Evolutionary conservation across 2,113 vertebrate species (phyloP).

Genomic region (Spheniscus mendiculus): DNA sequence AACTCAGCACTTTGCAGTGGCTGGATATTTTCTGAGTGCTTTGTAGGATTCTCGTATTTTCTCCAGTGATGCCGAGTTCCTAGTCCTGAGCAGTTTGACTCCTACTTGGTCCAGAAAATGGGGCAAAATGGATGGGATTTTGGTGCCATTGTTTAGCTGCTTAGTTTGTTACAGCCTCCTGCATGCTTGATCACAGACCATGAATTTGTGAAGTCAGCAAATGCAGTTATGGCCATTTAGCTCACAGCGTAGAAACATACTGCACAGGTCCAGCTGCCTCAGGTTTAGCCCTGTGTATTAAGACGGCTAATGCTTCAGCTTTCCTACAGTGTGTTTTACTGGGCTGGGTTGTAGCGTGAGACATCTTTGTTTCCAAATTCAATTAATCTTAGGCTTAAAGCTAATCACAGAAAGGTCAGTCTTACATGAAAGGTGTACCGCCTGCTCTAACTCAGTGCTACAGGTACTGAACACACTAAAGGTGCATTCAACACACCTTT

Average conservation of each 20-base stretch:
- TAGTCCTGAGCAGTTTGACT: not conserved
- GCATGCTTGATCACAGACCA: not conserved
- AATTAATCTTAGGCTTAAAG: not conserved
- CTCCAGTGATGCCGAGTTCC: accelerated
- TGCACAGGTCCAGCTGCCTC: not conserved
- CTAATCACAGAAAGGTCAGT: not conserved
- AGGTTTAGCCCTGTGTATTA: not conserved
- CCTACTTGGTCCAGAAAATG: not conserved
- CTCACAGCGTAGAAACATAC: not conserved
- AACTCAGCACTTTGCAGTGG: not conserved
- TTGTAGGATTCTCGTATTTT: not conserved
- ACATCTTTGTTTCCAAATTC: not conserved
- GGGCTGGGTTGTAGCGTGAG: not conserved
- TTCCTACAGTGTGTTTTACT: not conserved
- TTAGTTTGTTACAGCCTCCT: not conserved
- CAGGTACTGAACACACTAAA: not conserved
- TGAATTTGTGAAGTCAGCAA: not conserved
- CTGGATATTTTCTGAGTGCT: not conserved
- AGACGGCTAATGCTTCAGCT: not conserved
- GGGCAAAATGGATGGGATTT: not conserved
- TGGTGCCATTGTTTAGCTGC: not conserved
- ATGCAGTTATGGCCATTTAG: not conserved
- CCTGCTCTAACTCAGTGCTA: not conserved
- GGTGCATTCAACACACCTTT: not conserved
- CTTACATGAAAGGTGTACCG: not conserved